Base-by-base conservation (phyloP, 2,797 vertebrate genomes). In the Pseudomugil tenellus region DNA sequence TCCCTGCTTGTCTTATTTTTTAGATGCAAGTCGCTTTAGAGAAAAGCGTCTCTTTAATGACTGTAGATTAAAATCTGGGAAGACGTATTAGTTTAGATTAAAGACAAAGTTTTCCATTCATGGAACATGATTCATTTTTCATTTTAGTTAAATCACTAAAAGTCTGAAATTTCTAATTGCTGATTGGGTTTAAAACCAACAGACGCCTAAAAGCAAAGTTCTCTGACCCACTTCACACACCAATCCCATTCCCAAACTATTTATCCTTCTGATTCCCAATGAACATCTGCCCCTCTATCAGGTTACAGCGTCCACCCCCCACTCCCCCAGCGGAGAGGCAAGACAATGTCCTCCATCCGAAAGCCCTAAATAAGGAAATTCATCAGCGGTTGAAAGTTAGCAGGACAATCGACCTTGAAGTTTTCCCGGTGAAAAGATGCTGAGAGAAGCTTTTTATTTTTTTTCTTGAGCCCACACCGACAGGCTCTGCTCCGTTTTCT, bases 201-300 rank as follows among this genome's bases (percentile, higher is more conserved):
- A 34, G 32, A 34, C 6, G 2, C 32, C 8, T 31, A 31, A 31
- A 34, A 34, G 8, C 6, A 3, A 6, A 14, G 46, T 63, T 41
- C 37, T 46, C 28, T 11, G 25, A 28, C 29, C 17, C 43, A n/a
- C 6, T 48, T 46, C 58, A 28, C 67, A 74, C 34, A 61, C 59
- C 37, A 69, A 88, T 87, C 85, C 81, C 74, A 58, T 78, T 85
- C 78, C 70, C 66, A 59, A 67, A 65, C 75, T 74, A 75, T 87
- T 84, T 86, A 89, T 90, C 90, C 92, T 87, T 90, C 89, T 64
- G 89, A 91, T 91, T 92, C 92, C 91, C 84, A 60, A 76, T 34
- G 81, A 94, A 94, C 94, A 95, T 95, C 94, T 95, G 94, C 91
- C 86, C 85, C 64, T 75, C 87, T 90, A 88, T 94, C 92, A 79